phyloP scores from a whole-genome alignment of 2,797 vertebrate species.

The Centroberyx gerrardi region DNA sequence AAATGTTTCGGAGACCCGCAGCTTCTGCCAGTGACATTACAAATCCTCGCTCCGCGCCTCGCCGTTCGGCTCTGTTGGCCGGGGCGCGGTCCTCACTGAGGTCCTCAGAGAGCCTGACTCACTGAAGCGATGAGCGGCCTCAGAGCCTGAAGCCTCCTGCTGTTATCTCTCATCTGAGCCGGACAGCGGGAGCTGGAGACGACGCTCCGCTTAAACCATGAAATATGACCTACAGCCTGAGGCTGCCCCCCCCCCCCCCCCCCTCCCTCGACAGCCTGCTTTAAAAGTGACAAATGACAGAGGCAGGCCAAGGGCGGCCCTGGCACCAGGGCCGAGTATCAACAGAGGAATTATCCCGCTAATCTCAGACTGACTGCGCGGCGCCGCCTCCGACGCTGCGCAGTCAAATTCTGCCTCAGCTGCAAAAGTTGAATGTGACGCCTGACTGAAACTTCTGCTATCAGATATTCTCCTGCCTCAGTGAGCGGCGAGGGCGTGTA shows the following conservation, averaged over 20 bases:
- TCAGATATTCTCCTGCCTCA: constrained; percentile 12
- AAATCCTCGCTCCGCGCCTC: not conserved
- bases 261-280: constrained; percentile 43
- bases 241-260: constrained; percentile 3
- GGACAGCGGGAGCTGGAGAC: constrained; percentile 37
- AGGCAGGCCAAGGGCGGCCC: constrained; percentile 59
- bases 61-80: not conserved
- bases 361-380: constrained; percentile 17
- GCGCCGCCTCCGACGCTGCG: not conserved
- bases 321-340: constrained; percentile 31
- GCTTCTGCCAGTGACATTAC: constrained; percentile 12
- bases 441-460: constrained; percentile 26
- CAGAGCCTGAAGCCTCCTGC: constrained; percentile 10
- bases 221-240: constrained; percentile 53
- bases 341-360: constrained; percentile 30
- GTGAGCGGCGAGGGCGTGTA: constrained; percentile 7
- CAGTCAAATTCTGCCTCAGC: constrained; percentile 21
- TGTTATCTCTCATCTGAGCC: constrained; percentile 46
- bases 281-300: constrained; percentile 72
- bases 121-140: constrained; percentile 43
- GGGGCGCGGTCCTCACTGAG: constrained; percentile 22
- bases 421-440: constrained; percentile 14
- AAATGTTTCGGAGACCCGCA: constrained; percentile 31
- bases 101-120: constrained; percentile 19
- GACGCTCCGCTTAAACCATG: constrained; percentile 42